Evolutionary conservation across 2,797 vertebrate species (phyloP).

Genomic region (Sebastes iracundus): DNA sequence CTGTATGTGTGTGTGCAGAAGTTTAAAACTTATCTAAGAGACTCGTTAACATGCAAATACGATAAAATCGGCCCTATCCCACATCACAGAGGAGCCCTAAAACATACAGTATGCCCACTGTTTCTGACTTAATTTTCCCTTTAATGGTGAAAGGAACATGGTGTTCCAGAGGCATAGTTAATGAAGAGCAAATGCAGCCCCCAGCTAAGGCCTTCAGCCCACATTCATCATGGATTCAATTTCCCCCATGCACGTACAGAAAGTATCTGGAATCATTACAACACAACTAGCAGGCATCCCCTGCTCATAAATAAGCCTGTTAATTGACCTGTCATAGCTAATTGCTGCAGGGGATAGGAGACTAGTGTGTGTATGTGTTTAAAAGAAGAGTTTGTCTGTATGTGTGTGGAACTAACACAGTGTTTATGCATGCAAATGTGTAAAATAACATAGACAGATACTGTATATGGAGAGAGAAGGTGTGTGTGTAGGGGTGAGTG

Average conservation of each 20-base stretch:
- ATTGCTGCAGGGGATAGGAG: constrained; percentile 77
- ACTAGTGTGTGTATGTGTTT: constrained; percentile 38
- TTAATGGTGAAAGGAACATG: constrained; percentile 56
- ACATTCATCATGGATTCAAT: constrained; percentile 79
- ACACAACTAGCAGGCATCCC: constrained; percentile 72
- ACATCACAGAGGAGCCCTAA: constrained; percentile 15
- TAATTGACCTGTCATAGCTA: constrained; percentile 82
- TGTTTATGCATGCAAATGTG: constrained; percentile 19
- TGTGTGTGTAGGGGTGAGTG: not conserved
- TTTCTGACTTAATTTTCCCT: constrained; percentile 47
- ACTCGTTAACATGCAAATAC: constrained; percentile 10
- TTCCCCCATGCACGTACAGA: constrained; percentile 65
- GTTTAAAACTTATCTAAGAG: not conserved
- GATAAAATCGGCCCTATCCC: not conserved
- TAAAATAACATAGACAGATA: not conserved
- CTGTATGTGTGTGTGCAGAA: not conserved
- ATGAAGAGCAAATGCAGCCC: constrained; percentile 68
- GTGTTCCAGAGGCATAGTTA: constrained; percentile 62
- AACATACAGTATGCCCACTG: constrained; percentile 26
- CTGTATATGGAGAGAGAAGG: not conserved
- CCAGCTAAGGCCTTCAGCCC: constrained; percentile 61
- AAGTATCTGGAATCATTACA: constrained; percentile 79
- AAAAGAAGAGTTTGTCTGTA: constrained; percentile 34
- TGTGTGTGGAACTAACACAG: constrained; percentile 1
- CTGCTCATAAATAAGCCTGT: constrained; percentile 77